phyloP scores from a whole-genome alignment of 2,113 vertebrate species.

The Ornithorhynchus anatinus region DNA sequence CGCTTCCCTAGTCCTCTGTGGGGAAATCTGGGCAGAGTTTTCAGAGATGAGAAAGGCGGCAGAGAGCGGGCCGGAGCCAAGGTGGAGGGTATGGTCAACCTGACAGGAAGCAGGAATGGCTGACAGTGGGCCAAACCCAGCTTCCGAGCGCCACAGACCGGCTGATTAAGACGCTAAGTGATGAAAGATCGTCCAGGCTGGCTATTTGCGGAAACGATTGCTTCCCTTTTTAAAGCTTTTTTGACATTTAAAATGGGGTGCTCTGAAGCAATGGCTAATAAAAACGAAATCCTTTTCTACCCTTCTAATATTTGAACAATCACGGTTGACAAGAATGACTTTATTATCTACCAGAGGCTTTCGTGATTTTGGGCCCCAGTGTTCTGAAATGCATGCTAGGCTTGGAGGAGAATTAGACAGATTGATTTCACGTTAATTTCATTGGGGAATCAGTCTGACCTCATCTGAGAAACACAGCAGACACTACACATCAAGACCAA shows the following conservation, averaged over 20 bases:
- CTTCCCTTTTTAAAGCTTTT: conserved; percentile 41
- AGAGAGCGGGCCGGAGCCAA: neutral
- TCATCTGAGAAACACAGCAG: neutral
- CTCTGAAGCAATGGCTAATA: conserved; percentile 46
- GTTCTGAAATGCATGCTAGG: neutral
- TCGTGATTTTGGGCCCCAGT: neutral
- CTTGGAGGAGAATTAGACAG: conserved; percentile 11
- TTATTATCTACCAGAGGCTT: conserved; percentile 14
- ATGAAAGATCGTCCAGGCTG: conserved; percentile 6
- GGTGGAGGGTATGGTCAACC: neutral
- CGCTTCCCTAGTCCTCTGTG: conserved; percentile 25
- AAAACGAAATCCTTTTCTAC: conserved; percentile 29
- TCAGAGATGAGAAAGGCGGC: conserved; percentile 2
- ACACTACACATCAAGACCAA: neutral
- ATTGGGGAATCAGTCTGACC: neutral
- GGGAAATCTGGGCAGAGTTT: conserved; percentile 26
- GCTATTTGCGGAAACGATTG: conserved; percentile 16
- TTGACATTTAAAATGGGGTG: conserved; percentile 49
- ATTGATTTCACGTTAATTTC: neutral
- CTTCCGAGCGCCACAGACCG: neutral
- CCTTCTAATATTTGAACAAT: conserved; percentile 50
- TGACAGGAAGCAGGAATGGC: neutral
- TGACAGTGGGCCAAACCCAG: neutral
- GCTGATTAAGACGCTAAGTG: conserved; percentile 21
- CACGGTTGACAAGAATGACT: conserved; percentile 2